Percentiles rank a stretch among this genome's conserved stretches.
Evolutionary conservation across 2,113 vertebrate genomes (phyloP).

Genomic region (Lophius piscatorius): DNA sequence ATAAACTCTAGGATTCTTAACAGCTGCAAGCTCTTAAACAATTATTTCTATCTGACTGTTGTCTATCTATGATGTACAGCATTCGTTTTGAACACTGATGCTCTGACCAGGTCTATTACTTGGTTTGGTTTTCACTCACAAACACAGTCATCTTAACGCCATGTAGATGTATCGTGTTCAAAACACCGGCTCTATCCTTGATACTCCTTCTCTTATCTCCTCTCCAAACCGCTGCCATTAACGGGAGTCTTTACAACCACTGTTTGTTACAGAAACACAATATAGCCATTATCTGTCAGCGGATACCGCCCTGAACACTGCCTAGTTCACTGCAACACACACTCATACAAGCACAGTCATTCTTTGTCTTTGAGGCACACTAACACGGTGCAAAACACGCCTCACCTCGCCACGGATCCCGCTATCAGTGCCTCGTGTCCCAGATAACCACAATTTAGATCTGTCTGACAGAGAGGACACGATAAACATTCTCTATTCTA

Average conservation of each 20-base stretch:
- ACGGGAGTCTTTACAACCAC: conserved; percentile 52
- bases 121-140: conserved; percentile 23
- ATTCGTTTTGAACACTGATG: conserved; percentile 15
- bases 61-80: background rate
- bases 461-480: conserved; percentile 37
- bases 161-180: conserved; percentile 51
- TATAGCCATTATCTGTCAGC: conserved; percentile 76
- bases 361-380: conserved; percentile 45
- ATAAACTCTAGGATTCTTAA: background rate
- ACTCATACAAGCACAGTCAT: conserved; percentile 41
- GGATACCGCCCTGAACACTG: conserved; percentile 65
- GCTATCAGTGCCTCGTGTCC: conserved; percentile 52
- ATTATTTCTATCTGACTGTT: background rate
- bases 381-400: conserved; percentile 48
- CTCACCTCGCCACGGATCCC: conserved; percentile 51
- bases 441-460: conserved; percentile 58
- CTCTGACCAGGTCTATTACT: conserved; percentile 25
- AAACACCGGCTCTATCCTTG: conserved; percentile 56
- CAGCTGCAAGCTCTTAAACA: background rate
- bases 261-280: conserved; percentile 72
- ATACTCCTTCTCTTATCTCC: conserved; percentile 65
- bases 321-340: conserved; percentile 59
- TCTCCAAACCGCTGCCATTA: conserved; percentile 75
- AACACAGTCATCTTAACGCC: conserved; percentile 66
- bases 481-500: conserved; percentile 55